A percentile compares a stretch with the other conserved stretches of the same genome.
Evolutionary conservation across 2,797 vertebrate species (phyloP).

Genomic region (Spinibarbus caldwelli): DNA sequence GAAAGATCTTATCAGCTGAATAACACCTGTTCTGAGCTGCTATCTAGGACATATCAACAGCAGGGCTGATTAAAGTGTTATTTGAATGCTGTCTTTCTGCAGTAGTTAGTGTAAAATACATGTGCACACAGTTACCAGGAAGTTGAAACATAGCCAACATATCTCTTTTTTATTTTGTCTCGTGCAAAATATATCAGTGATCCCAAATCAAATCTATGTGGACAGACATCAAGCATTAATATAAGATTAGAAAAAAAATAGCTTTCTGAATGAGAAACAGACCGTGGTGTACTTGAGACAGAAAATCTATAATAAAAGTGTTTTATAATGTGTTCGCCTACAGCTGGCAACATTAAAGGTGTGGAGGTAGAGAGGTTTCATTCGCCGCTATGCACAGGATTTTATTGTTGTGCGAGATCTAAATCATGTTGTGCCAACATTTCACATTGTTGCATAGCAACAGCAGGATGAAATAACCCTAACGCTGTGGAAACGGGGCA

Average conservation of each 20-base stretch:
- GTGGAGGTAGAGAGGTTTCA: constrained; percentile 50
- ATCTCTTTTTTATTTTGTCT: background rate
- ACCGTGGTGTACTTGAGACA: constrained; percentile 12
- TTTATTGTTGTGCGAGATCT: constrained; percentile 66
- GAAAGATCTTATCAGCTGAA: constrained; percentile 41
- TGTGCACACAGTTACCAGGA: background rate
- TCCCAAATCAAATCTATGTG: constrained; percentile 19
- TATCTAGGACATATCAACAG: constrained; percentile 32
- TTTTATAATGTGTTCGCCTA: constrained; percentile 43
- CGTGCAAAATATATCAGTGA: background rate
- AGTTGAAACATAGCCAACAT: constrained; percentile 25
- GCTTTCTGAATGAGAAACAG: constrained; percentile 20
- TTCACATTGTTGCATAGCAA: constrained; percentile 70
- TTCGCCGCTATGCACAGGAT: constrained; percentile 57
- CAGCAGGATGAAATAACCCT: constrained; percentile 63
- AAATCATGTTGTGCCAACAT: constrained; percentile 68
- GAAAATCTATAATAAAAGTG: constrained; percentile 50
- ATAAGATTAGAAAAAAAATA: constrained; percentile 28
- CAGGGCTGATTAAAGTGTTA: constrained; percentile 33
- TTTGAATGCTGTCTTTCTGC: constrained; percentile 18
- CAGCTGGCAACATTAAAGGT: constrained; percentile 57
- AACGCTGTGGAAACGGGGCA: constrained; percentile 62
- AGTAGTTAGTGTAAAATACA: constrained; percentile 18
- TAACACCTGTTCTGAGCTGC: constrained; percentile 44
- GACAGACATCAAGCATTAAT: constrained; percentile 24